Evolutionary conservation across 2,797 vertebrate species (phyloP).

Genomic region (Threskiornis aethiopicus): DNA sequence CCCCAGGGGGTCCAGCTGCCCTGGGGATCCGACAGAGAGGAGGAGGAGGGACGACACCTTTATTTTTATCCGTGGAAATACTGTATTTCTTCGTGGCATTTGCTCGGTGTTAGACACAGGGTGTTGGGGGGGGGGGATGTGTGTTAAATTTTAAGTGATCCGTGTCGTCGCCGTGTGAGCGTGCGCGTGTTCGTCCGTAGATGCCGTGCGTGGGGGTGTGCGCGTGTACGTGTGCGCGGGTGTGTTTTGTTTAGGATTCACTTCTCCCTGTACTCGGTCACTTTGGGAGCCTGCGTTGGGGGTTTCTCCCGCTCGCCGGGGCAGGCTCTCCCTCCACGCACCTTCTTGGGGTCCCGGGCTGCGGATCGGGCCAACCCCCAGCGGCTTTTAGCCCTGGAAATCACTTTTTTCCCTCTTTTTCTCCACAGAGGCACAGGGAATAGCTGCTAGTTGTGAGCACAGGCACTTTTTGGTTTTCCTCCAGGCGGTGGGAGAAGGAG

Average conservation of each 20-base stretch:
- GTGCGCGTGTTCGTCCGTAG: not conserved
- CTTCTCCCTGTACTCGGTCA: not conserved
- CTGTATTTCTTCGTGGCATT: constrained; percentile 33
- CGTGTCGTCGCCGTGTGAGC: not conserved
- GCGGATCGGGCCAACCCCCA: rapidly evolving
- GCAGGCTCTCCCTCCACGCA: not conserved
- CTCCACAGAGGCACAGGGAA: not conserved
- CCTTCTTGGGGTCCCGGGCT: not conserved
- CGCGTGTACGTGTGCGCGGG: not conserved
- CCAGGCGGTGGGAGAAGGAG: not conserved
- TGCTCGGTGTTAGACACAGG: constrained; percentile 4
- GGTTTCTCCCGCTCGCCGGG: not conserved
- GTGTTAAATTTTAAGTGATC: constrained; percentile 1
- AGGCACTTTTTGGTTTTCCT: constrained; percentile 14
- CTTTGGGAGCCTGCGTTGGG: not conserved
- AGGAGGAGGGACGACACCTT: not conserved
- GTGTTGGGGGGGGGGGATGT: not conserved
- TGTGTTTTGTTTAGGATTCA: not conserved
- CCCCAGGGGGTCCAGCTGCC: not conserved
- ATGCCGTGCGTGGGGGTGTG: not conserved
- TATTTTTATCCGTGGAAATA: constrained; percentile 15
- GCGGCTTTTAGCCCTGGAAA: not conserved
- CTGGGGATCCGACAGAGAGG: not conserved
- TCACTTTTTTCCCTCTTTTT: not conserved
- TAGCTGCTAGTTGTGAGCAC: constrained; percentile 47